These are phyloP conservation scores for Eristalis tenax DNA, from an alignment of 2,888 invertebrate species.

Conservation along the genomic window DNA sequence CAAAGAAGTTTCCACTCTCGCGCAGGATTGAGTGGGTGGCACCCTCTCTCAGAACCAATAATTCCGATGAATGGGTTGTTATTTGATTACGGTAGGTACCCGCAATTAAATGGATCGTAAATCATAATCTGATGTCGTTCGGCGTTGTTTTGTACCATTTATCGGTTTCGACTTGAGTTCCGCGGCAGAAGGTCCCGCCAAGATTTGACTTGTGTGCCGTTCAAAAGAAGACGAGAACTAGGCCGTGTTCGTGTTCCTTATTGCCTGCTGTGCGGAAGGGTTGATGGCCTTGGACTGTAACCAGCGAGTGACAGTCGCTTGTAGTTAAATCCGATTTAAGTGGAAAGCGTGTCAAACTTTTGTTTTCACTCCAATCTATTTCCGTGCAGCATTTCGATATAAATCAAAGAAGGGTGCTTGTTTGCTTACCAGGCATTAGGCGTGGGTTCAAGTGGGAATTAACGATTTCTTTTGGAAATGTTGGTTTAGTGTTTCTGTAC, in stretches of 20 bases:
- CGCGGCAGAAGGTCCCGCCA: neutral
- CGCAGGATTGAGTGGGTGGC: conserved; percentile 1
- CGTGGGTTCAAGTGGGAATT: neutral
- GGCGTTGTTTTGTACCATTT: conserved; percentile 20
- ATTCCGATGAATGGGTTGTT: conserved; percentile 23
- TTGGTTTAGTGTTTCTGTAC: no score
- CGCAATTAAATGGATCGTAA: conserved; percentile 52
- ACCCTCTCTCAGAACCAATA: neutral
- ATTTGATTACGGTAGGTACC: conserved; percentile 31
- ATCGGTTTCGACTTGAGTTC: conserved; percentile 9
- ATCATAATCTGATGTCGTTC: conserved; percentile 50
- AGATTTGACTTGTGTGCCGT: neutral
- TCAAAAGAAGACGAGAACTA: neutral
- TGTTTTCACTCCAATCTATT: neutral
- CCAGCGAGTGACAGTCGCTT: neutral
- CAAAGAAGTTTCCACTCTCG: neutral
- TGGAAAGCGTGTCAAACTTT: conserved; percentile 22
- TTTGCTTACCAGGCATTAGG: neutral
- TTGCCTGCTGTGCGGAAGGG: neutral
- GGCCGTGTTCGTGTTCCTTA: neutral
- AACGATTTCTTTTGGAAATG: neutral
- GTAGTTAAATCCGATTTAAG: conserved; percentile 16
- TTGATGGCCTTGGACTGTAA: neutral
- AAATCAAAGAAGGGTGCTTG: neutral
- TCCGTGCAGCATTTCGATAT: neutral